Conservation (phyloP, 1,140 invertebrate genomes). For the Musca vetustissima region DNA sequence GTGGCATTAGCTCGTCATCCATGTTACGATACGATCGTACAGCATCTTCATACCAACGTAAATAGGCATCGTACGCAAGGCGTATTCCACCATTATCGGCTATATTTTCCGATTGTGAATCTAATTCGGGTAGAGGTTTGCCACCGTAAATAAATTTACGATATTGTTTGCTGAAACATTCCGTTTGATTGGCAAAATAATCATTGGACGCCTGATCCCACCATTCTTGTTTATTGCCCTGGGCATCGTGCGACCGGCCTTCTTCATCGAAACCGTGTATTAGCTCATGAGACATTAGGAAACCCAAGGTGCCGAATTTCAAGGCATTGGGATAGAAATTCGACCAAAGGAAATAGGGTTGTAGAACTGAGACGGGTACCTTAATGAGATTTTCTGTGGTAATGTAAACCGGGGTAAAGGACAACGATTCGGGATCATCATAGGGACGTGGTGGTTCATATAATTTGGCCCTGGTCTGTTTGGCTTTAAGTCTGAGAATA, state of each 20-base stretch:
- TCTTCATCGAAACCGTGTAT: slow-evolving; percentile 66
- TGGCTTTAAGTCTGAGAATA: background rate
- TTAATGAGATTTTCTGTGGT: slow-evolving; percentile 44
- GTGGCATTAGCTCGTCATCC: slow-evolving; percentile 56
- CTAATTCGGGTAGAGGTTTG: slow-evolving; percentile 31
- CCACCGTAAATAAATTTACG: slow-evolving; percentile 36
- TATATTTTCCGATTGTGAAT: slow-evolving; percentile 62
- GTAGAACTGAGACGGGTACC: slow-evolving; percentile 43
- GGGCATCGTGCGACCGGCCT: slow-evolving; percentile 87
- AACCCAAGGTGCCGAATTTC: slow-evolving; percentile 66
- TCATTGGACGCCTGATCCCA: slow-evolving; percentile 41
- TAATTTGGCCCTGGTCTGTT: slow-evolving; percentile 27
- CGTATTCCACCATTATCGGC: slow-evolving; percentile 71
- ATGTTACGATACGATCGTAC: background rate
- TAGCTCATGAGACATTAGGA: slow-evolving; percentile 70
- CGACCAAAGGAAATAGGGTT: slow-evolving; percentile 44
- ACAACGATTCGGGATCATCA: slow-evolving; percentile 35
- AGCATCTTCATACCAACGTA: slow-evolving; percentile 58
- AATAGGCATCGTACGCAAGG: slow-evolving; percentile 63
- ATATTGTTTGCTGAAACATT: slow-evolving; percentile 46
- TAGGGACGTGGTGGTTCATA: slow-evolving; percentile 34
- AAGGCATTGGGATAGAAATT: slow-evolving; percentile 44
- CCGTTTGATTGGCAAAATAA: slow-evolving; percentile 33
- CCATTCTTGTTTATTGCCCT: slow-evolving; percentile 62
- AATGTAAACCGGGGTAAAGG: slow-evolving; percentile 45